Conservation (phyloP, 2,888 invertebrate species). For the Pherbina coryleti region DNA sequence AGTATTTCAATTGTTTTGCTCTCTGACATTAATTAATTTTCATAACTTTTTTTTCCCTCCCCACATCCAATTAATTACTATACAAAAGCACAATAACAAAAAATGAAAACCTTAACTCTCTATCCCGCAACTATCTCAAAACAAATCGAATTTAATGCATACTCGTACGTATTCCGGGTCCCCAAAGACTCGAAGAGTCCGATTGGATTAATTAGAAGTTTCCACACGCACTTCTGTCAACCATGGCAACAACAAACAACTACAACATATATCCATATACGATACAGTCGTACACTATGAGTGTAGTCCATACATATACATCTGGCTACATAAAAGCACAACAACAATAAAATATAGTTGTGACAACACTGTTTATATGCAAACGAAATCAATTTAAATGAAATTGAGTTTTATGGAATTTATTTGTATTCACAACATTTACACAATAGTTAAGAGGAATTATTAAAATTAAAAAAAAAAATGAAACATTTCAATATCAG, state of each 20-base stretch:
- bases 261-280: slow-evolving; percentile 6
- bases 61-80: too few species aligned
- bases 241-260: background rate
- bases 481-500: slow-evolving; percentile 8
- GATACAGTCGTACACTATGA: too few species aligned
- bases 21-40: too few species aligned
- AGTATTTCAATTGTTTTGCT: too few species aligned
- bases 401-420: slow-evolving; percentile 41
- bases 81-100: too few species aligned
- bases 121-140: too few species aligned
- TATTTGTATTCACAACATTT: slow-evolving; percentile 41
- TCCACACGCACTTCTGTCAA: slow-evolving; percentile 30
- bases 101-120: too few species aligned
- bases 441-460: slow-evolving; percentile 20
- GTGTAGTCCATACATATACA: too few species aligned
- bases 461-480: slow-evolving; percentile 5
- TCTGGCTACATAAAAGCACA: background rate
- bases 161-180: too few species aligned
- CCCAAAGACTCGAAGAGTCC: too few species aligned
- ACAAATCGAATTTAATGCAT: too few species aligned
- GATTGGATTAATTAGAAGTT: slow-evolving; percentile 20
- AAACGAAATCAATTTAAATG: slow-evolving; percentile 45
- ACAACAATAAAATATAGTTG: background rate
- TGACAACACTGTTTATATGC: background rate
- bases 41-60: too few species aligned